Percentiles rank a stretch among this genome's conserved stretches.
Conservation (phyloP, 2,888 invertebrate genomes). For the Ecliptopera silaceata region DNA sequence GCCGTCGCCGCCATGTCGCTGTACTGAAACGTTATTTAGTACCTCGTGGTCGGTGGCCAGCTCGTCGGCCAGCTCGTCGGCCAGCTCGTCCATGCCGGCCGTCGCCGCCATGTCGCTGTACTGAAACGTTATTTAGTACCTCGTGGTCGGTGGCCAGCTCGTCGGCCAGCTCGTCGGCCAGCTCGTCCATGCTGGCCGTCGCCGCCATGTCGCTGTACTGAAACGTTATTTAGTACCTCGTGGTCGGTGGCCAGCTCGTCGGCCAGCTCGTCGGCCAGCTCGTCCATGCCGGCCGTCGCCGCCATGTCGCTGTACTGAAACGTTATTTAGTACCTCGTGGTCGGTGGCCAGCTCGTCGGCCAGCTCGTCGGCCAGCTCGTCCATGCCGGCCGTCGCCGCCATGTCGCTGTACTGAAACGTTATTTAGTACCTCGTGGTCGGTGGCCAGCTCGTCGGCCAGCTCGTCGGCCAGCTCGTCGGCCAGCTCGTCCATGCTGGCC, state of each 20-base stretch:
- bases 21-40: no score
- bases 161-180: slow-evolving; percentile 41
- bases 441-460: no score
- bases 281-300: slow-evolving; percentile 44
- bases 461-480: no score
- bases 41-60: no score
- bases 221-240: no score
- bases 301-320: slow-evolving; percentile 50
- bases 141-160: no score
- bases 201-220: slow-evolving; percentile 51
- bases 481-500: no score
- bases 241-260: slow-evolving; percentile 40
- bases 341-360: slow-evolving; percentile 40
- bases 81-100: slow-evolving; percentile 44
- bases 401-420: slow-evolving; percentile 51
- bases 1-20: slow-evolving; percentile 46
- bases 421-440: no score
- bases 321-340: no score
- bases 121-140: no score
- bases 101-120: slow-evolving; percentile 47
- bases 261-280: slow-evolving; percentile 38
- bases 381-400: slow-evolving; percentile 45
- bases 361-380: slow-evolving; percentile 38
- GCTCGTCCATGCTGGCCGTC: slow-evolving; percentile 44
- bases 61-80: slow-evolving; percentile 42